A percentile compares a stretch with the other conserved stretches of the same genome.
Evolutionary conservation across 2,113 vertebrate genomes (phyloP).

Genomic region (Antigone vipio): DNA sequence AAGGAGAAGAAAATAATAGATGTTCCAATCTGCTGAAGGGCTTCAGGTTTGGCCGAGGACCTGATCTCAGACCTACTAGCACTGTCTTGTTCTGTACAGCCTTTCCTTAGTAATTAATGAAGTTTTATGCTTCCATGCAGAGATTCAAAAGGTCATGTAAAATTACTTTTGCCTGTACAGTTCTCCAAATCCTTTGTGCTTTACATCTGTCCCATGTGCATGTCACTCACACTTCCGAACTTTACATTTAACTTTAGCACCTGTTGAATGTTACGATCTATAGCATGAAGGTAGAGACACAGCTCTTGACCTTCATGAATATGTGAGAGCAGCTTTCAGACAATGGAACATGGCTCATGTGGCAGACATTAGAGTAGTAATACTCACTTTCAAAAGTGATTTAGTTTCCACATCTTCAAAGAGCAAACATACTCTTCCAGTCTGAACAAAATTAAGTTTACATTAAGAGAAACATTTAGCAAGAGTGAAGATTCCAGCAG

Average conservation of each 20-base stretch:
- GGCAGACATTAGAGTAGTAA: not conserved
- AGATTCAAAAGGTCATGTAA: conserved; percentile 36
- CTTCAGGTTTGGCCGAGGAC: not conserved
- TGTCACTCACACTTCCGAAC: conserved; percentile 46
- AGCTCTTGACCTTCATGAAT: conserved; percentile 28
- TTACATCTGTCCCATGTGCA: not conserved
- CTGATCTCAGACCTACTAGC: not conserved
- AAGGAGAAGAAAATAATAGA: not conserved
- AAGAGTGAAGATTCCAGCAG: not conserved
- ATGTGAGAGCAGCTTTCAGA: not conserved
- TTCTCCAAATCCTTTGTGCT: not conserved
- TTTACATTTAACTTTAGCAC: conserved; percentile 57
- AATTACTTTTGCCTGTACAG: conserved; percentile 22
- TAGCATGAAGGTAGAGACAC: conserved; percentile 33
- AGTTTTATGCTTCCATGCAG: not conserved
- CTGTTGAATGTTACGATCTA: conserved; percentile 21
- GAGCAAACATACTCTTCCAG: not conserved
- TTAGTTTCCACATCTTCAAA: not conserved
- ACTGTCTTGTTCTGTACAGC: not conserved
- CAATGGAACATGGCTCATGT: not conserved
- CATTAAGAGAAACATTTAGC: not conserved
- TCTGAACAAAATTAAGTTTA: not conserved
- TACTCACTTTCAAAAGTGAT: not conserved
- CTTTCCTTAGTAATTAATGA: not conserved
- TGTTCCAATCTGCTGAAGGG: not conserved